phyloP scores from a whole-genome alignment of 2,888 invertebrate species.

The Fabriciana adippe region DNA sequence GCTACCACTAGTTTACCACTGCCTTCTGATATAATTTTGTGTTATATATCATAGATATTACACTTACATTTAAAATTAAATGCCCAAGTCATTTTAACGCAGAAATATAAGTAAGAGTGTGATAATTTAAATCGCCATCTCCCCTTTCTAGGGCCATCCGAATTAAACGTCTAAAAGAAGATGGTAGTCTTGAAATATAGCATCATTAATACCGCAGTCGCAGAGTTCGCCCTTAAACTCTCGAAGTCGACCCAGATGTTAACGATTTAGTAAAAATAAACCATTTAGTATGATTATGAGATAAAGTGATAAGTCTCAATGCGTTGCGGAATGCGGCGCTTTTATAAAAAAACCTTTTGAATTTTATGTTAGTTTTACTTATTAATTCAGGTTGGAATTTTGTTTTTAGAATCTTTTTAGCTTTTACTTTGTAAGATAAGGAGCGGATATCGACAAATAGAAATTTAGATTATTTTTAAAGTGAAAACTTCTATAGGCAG shows the following conservation, averaged over 20 bases:
- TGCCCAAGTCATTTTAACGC: not conserved
- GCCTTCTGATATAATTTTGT: too few relatives aligned
- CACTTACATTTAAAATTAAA: too few relatives aligned
- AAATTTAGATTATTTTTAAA: too few relatives aligned
- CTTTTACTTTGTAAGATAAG: too few relatives aligned
- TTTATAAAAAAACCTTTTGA: not conserved
- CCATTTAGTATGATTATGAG: constrained; percentile 19
- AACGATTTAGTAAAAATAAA: constrained; percentile 32
- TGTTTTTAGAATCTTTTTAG: too few relatives aligned
- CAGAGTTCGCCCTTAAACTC: constrained; percentile 46
- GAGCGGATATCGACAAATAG: too few relatives aligned
- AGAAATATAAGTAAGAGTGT: constrained; percentile 10
- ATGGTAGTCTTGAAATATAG: constrained; percentile 60
- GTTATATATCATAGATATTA: too few relatives aligned
- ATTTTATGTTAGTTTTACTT: not conserved
- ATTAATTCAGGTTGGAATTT: too few relatives aligned
- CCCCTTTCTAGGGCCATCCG: constrained; percentile 37
- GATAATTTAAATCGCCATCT: constrained; percentile 31
- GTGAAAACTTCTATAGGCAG: too few relatives aligned
- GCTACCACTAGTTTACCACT: too few relatives aligned
- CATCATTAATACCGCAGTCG: constrained; percentile 63
- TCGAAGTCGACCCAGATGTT: constrained; percentile 16
- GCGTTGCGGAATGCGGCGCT: not conserved
- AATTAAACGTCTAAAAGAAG: constrained; percentile 53
- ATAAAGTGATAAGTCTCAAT: constrained; percentile 3